These are phyloP conservation scores for Megalops atlanticus DNA, from an alignment of 2,113 vertebrate species.

Conservation along the genomic window DNA sequence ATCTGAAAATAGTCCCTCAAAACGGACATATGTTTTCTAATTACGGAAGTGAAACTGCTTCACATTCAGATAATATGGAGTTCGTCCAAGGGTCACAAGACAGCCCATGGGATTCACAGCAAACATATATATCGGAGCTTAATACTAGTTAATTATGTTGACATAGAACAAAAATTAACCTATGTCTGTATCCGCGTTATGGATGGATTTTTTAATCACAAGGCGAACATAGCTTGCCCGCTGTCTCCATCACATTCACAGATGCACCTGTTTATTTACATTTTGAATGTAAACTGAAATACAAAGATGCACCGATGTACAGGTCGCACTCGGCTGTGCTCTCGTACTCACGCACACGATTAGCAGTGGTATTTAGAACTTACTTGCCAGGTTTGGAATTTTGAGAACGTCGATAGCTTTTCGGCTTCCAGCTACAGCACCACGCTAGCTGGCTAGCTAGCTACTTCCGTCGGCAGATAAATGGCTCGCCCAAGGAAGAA, in stretches of 20 bases:
- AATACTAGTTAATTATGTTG: background rate
- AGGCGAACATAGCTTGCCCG: background rate
- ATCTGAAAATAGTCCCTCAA: background rate
- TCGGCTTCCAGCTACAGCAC: constrained; percentile 8
- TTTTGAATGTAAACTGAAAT: background rate
- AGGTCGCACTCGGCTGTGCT: background rate
- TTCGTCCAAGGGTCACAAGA: background rate
- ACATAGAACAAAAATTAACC: background rate
- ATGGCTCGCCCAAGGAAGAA: constrained; percentile 8
- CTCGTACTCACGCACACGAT: background rate
- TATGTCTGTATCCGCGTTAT: background rate
- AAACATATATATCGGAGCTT: background rate
- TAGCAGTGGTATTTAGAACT: background rate
- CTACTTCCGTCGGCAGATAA: constrained; percentile 5
- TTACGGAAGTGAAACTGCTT: background rate
- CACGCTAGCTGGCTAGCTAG: constrained; percentile 4
- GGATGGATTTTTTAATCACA: background rate
- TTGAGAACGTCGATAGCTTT: constrained; percentile 1
- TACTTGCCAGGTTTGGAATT: constrained; percentile 14
- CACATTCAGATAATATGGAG: background rate
- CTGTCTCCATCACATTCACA: background rate
- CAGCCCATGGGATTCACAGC: background rate
- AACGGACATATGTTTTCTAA: background rate
- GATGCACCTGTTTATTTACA: constrained; percentile 9
- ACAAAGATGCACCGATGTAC: background rate